Base-by-base conservation (phyloP, 2,113 vertebrate genomes). In the Xiphias gladius region DNA sequence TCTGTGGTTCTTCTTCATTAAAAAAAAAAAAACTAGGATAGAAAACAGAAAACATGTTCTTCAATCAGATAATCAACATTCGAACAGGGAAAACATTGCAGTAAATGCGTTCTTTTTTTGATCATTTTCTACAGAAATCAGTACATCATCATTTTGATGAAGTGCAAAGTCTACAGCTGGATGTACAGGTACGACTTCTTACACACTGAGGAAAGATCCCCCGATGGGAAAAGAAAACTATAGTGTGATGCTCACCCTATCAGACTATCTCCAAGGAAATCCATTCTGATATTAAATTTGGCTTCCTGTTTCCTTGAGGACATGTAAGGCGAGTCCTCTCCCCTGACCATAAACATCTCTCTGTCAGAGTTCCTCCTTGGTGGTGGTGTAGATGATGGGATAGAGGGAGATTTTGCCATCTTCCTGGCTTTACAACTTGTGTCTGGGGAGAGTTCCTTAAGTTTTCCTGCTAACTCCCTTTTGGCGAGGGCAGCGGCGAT, bases 261-360 rank as follows among this genome's bases (percentile, higher is more conserved):
- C 76, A 97, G 91, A 39, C 96, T 95, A 79, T 99, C 97, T 43
- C 96, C 96, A 17, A 97, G 96, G 55, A 97, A 96, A 92, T 98
- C 96, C 97, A 98, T 96, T 79, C 96, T 96, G 69, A 97, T 94
- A 90, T 96, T 97, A 89, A 97, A 95, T 74, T 98, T 97, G 39
- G 96, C 94, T 87, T 97, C 97, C 57, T 96, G 96, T 87, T 96
- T 98, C 78, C 96, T 95, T 73, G 95, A 96, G 69, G 89, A 93
- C 91, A 89, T 86, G 82, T 95, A 82, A n/a, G 96, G 91, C 6
- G 93, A 94, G 79, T 97, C 96, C 37, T 95, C 96, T 82, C 94
- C 96, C 88, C 95, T 95, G 73, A 91, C 80, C 85, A 88, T 94
- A 79, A 94, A 86, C 88, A 79, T 91, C 58, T 96, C 95, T 90